A percentile compares a stretch with the other conserved stretches of the same genome.
phyloP scores from a whole-genome alignment of 1,140 invertebrate species.

The Plodia interpunctella region DNA sequence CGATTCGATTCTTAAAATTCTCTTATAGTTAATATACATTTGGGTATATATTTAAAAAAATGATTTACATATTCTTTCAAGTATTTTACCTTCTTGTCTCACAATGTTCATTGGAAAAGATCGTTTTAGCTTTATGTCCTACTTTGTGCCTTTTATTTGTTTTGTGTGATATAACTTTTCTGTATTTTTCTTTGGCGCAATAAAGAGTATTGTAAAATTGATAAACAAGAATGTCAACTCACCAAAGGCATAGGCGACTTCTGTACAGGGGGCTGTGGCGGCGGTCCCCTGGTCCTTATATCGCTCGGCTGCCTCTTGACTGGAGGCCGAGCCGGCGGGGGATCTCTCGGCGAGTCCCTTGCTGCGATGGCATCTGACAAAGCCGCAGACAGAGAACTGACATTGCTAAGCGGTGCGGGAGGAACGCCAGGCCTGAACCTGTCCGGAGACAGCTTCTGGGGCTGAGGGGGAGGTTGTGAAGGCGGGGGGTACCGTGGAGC shows the following conservation, averaged over 20 bases:
- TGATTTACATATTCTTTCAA: too few relatives aligned
- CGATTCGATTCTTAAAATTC: too few relatives aligned
- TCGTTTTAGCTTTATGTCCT: too few relatives aligned
- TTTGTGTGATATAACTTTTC: too few relatives aligned
- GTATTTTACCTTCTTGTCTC: too few relatives aligned
- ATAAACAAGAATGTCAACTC: slow-evolving; percentile 32
- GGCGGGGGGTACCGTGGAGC: slow-evolving; percentile 46
- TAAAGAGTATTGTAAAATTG: slow-evolving; percentile 1
- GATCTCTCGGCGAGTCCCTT: slow-evolving; percentile 29
- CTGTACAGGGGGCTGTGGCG: slow-evolving; percentile 63
- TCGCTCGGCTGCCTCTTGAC: slow-evolving; percentile 59
- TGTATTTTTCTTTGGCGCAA: too few relatives aligned
- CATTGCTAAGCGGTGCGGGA: slow-evolving; percentile 26
- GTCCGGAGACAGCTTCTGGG: slow-evolving; percentile 43
- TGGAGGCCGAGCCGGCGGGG: slow-evolving; percentile 36
- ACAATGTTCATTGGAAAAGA: too few relatives aligned
- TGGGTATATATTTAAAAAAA: too few relatives aligned
- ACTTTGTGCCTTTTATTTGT: too few relatives aligned
- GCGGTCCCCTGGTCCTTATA: slow-evolving; percentile 53
- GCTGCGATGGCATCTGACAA: slow-evolving; percentile 55
- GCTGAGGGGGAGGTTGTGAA: slow-evolving; percentile 22
- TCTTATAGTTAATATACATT: too few relatives aligned
- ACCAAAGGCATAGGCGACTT: slow-evolving; percentile 66
- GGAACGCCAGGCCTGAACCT: slow-evolving; percentile 37
- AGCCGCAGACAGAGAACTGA: slow-evolving; percentile 54